phyloP scores from a whole-genome alignment of 2,888 invertebrate genomes.

The Seira ritae region DNA sequence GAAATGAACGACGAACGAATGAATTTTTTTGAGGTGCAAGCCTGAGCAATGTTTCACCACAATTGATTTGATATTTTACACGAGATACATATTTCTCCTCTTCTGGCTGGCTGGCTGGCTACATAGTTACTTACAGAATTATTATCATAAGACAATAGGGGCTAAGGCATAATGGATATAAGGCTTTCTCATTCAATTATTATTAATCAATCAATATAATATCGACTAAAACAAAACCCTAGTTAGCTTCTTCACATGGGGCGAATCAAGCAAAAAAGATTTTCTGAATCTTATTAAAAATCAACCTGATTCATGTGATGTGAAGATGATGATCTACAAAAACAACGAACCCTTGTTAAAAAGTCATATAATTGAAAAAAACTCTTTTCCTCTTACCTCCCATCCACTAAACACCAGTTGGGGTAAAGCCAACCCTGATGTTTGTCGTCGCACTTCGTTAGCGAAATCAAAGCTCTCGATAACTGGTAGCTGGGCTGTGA shows the following conservation, averaged over 20 bases:
- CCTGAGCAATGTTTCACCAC: too few species aligned
- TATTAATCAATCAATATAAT: conserved; percentile 69
- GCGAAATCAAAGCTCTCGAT: conserved; percentile 98
- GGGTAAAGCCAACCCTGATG: conserved; percentile 96
- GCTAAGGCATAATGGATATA: too few species aligned
- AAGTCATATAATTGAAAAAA: conserved; percentile 13
- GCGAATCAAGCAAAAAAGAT: conserved; percentile 26
- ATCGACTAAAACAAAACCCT: conserved; percentile 43
- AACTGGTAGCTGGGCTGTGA: conserved; percentile 93
- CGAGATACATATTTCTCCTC: too few species aligned
- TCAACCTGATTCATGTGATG: conserved; percentile 50
- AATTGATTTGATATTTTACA: too few species aligned
- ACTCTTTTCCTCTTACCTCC: conserved; percentile 82
- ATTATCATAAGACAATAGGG: conserved; percentile 34
- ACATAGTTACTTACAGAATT: conserved; percentile 8
- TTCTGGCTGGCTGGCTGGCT: too few species aligned
- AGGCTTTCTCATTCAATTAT: conserved; percentile 57
- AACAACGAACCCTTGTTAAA: conserved; percentile 45
- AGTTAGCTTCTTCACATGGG: conserved; percentile 2
- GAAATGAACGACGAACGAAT: too few species aligned
- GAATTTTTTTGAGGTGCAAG: too few species aligned
- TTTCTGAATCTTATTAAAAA: conserved; percentile 38
- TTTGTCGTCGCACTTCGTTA: conserved; percentile 94
- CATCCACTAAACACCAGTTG: conserved; percentile 98
- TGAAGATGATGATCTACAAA: conserved; percentile 34